Evolutionary conservation across 2,113 vertebrate species (phyloP).

Genomic region (Desmodus rotundus): DNA sequence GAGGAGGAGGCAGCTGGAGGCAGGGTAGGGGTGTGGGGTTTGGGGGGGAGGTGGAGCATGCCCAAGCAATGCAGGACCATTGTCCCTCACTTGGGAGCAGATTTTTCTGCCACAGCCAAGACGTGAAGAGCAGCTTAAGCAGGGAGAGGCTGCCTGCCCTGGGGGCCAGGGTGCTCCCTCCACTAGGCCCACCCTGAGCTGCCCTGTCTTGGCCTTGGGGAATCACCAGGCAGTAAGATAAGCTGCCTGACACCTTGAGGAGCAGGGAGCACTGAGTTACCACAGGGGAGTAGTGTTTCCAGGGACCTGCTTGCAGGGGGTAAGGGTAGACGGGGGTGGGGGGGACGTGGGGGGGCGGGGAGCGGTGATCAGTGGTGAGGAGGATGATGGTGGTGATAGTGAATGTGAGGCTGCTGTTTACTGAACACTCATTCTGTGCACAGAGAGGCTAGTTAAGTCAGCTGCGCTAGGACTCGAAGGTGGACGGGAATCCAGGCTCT

Average conservation of each 20-base stretch:
- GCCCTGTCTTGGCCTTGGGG: neutral
- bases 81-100: neutral
- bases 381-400: rapidly evolving
- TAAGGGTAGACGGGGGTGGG: no score
- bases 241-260: neutral
- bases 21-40: neutral
- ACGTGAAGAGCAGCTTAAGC: neutral
- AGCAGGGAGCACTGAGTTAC: neutral
- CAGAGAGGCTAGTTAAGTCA: no score
- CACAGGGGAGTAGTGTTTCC: neutral
- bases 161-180: neutral
- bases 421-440: neutral
- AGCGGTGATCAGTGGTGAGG: neutral
- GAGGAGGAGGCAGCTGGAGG: neutral
- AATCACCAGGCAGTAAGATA: neutral
- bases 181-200: neutral
- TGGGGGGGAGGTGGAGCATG: neutral
- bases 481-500: rapidly evolving
- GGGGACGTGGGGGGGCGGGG: no score
- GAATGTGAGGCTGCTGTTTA: neutral
- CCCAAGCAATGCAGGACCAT: neutral
- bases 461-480: neutral
- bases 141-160: neutral
- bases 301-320: neutral
- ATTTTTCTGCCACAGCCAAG: neutral